These are phyloP conservation scores for Lepus oiostolus DNA, from an alignment of 2,797 vertebrate genomes.

Conservation along the genomic window DNA sequence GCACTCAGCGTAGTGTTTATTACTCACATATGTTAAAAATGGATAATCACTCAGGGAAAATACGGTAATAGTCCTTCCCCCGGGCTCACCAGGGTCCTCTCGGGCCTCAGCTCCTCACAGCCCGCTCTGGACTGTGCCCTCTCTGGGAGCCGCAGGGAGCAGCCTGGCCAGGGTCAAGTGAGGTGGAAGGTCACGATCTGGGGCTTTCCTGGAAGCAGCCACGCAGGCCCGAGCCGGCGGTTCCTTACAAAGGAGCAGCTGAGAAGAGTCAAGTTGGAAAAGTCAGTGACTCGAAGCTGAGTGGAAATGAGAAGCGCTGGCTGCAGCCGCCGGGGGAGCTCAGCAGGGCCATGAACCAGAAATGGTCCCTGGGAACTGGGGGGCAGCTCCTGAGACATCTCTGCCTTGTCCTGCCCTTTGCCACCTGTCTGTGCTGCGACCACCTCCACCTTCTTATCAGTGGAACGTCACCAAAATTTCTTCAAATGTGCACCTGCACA, in stretches of 20 bases:
- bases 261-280: conserved; percentile 86
- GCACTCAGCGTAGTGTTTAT: too few species aligned
- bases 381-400: neutral
- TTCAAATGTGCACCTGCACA: neutral
- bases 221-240: conserved; percentile 73
- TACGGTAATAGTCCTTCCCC: neutral
- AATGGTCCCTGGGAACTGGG: neutral
- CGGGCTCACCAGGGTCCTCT: neutral
- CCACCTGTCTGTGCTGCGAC: neutral
- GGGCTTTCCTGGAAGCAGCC: conserved; percentile 78
- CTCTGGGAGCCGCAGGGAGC: neutral
- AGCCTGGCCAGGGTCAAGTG: conserved; percentile 37
- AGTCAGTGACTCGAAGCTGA: conserved; percentile 72
- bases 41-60: too few species aligned
- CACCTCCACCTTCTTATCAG: neutral
- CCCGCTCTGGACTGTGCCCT: neutral
- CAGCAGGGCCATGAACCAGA: neutral
- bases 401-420: neutral
- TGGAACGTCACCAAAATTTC: neutral
- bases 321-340: neutral
- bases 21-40: too few species aligned
- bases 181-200: conserved; percentile 78
- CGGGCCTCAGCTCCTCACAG: neutral
- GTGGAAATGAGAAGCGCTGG: conserved; percentile 46
- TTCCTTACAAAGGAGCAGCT: conserved; percentile 79